These are phyloP conservation scores for Charanyca ferruginea DNA, from an alignment of 2,888 invertebrate genomes.

Conservation along the genomic window DNA sequence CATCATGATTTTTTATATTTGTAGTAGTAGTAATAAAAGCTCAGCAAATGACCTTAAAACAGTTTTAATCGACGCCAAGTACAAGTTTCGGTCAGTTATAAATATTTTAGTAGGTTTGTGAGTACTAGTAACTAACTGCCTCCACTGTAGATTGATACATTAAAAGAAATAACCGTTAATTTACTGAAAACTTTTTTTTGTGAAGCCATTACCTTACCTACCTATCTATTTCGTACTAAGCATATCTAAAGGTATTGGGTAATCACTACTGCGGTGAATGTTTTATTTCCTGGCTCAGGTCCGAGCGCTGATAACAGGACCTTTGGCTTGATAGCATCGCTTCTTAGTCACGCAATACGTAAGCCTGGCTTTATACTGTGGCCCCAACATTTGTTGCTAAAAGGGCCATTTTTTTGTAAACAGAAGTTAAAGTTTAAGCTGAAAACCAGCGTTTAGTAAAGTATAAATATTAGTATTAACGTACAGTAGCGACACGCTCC, in stretches of 20 bases:
- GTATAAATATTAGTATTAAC: no score
- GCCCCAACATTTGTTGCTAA: no score
- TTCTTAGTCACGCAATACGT: conserved; percentile 79
- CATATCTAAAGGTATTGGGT: conserved; percentile 58
- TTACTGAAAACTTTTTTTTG: conserved; percentile 10
- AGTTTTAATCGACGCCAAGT: conserved; percentile 40
- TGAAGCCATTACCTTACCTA: conserved; percentile 30
- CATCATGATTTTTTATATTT: no score
- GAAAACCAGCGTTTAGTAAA: no score
- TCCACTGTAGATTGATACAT: conserved; percentile 37
- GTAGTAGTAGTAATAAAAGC: conserved; percentile 8
- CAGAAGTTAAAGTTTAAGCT: no score
- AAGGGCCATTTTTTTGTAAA: no score
- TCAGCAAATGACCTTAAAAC: conserved; percentile 11
- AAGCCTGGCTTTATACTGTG: conserved; percentile 36
- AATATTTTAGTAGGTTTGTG: conserved; percentile 26
- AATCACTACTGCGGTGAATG: conserved; percentile 72
- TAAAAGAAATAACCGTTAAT: conserved; percentile 32
- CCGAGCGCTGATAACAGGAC: conserved; percentile 78
- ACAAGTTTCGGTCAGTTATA: conserved; percentile 10
- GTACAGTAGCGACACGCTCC: no score
- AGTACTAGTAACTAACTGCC: conserved; percentile 17
- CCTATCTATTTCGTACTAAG: conserved; percentile 4
- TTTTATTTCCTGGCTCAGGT: conserved; percentile 83
- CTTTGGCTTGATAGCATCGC: conserved; percentile 75